Evolutionary conservation across 1,140 invertebrate genomes (phyloP).

Genomic region (Leptopilina clavipes): DNA sequence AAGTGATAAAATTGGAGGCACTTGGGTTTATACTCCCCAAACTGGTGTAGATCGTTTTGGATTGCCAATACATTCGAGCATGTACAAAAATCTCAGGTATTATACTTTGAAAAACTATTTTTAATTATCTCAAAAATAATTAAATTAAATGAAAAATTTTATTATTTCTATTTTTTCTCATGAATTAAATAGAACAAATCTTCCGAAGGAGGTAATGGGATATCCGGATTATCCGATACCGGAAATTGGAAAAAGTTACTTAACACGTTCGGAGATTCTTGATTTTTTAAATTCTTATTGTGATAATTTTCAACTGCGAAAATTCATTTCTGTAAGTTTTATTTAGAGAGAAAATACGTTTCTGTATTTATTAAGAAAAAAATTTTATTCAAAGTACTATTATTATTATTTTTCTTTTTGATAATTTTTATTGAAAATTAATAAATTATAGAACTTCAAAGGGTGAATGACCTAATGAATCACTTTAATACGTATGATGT

Average conservation of each 20-base stretch:
- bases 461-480: neutral
- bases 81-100: constrained; percentile 89
- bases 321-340: constrained; percentile 81
- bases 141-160: too few relatives aligned
- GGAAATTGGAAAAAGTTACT: constrained; percentile 82
- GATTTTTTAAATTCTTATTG: constrained; percentile 88
- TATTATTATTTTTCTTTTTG: too few relatives aligned
- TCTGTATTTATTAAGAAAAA: too few relatives aligned
- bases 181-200: constrained; percentile 81
- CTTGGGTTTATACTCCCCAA: constrained; percentile 88
- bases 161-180: too few relatives aligned
- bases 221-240: constrained; percentile 85
- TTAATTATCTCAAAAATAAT: too few relatives aligned
- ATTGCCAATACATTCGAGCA: constrained; percentile 89
- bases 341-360: neutral
- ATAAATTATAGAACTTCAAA: neutral
- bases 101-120: too few relatives aligned
- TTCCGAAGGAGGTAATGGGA: constrained; percentile 88
- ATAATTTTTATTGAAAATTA: too few relatives aligned
- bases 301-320: constrained; percentile 80
- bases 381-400: too few relatives aligned
- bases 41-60: constrained; percentile 83
- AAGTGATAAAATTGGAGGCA: constrained; percentile 85
- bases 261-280: constrained; percentile 86
- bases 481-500: too few relatives aligned